Evolutionary conservation across 2,888 invertebrate genomes (phyloP), one percentile per base, ranked within the genome.

Genomic region (Amblyjoppa proteus): DNA sequence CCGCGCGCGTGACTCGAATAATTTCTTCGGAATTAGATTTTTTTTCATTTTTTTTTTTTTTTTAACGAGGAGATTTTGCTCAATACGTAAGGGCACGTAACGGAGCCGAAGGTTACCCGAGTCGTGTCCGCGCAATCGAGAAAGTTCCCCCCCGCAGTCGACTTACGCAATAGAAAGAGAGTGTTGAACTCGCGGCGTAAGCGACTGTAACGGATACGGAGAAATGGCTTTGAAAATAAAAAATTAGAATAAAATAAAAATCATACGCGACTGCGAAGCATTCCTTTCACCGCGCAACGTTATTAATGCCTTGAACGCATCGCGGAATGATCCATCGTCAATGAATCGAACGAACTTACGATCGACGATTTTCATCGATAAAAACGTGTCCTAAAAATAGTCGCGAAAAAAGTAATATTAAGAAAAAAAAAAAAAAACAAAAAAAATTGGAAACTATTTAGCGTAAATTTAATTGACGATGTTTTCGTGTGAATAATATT

Each of bases 101-200:
- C 82, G 83, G 85, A 34, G 20, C 66, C 82, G 78, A 82, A 79
- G 82, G 78, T 82, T 82, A 85, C 31, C 53, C 74, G 61, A 56
- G 74, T 56, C 69, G 75, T 56, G 20, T 66, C 28, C 53, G 75
- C 64, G 73, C 75, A 75, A 82, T 87, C 89, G 93, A 92, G 93
- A 93, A 93, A 93, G 93, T 92, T 91, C 88, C 16, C 49, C 49
- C 25, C 45, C 61, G 11, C 31, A 66, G 64, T 45, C 31, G 34
- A n/a, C 80, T 92, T 92, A 91, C 88, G 90, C 89, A 92, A 92
- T 88, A 61, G 84, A 80, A 88, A 87, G 88, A 90, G 90, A 85
- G 87, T 89, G 87, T 90, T 89, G 89, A 90, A 90, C 85, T 84
- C 84, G 86, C 82, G 61, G 49, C 51, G 69, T 25, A 64, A 78